These are phyloP conservation scores for Rhombomys opimus DNA, from an alignment of 2,113 vertebrate species.

Conservation along the genomic window DNA sequence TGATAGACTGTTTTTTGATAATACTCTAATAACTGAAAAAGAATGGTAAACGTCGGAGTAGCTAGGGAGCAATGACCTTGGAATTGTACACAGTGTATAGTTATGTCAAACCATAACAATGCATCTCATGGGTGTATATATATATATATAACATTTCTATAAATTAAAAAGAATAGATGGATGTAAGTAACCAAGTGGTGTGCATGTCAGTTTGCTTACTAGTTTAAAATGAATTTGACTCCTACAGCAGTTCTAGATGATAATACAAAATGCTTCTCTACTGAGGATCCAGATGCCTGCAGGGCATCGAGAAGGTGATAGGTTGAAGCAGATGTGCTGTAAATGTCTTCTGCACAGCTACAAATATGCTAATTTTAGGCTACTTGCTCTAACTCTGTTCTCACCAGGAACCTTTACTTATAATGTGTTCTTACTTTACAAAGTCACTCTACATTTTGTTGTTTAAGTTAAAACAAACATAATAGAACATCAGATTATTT, in stretches of 20 bases:
- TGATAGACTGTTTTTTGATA: slow-evolving; percentile 53
- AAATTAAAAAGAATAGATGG: neutral
- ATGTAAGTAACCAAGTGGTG: neutral
- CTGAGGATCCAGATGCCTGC: neutral
- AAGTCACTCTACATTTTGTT: neutral
- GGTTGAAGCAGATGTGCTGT: neutral
- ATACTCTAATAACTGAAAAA: slow-evolving; percentile 76
- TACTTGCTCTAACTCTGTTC: neutral
- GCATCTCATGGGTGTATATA: neutral
- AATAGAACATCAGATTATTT: slow-evolving; percentile 37
- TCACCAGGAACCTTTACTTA: slow-evolving; percentile 13
- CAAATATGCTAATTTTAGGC: neutral
- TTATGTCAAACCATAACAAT: neutral
- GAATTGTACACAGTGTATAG: neutral
- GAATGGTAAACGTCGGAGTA: neutral
- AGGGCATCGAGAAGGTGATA: neutral
- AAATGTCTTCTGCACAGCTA: neutral
- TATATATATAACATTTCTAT: neutral
- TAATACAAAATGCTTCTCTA: slow-evolving; percentile 24
- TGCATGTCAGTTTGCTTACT: slow-evolving; percentile 37
- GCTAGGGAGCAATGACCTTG: neutral
- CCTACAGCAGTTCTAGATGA: neutral
- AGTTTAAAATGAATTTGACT: slow-evolving; percentile 53
- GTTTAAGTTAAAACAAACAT: slow-evolving; percentile 33
- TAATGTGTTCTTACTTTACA: slow-evolving; percentile 36